Conservation (phyloP, 2,797 vertebrate genomes). For the Chrysocyon brachyurus region DNA sequence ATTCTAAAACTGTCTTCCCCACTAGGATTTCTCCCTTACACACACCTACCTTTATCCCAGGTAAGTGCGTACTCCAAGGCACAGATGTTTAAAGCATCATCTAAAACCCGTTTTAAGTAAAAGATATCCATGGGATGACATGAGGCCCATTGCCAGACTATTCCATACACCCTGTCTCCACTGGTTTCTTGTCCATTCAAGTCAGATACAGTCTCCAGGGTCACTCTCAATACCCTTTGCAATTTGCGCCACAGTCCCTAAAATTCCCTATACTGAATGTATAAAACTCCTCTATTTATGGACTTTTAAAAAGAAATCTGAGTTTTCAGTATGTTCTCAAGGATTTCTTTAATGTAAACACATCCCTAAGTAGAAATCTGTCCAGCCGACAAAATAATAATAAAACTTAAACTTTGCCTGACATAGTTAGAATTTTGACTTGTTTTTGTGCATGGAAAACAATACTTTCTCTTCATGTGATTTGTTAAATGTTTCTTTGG, state of each 20-base stretch:
- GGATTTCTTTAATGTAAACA: not conserved
- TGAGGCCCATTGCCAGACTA: not conserved
- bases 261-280: not conserved
- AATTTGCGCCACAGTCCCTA: not conserved
- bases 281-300: not conserved
- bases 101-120: not conserved
- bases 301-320: not conserved
- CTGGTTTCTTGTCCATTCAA: not conserved
- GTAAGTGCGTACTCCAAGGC: not conserved
- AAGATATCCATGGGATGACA: not conserved
- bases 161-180: rapidly evolving
- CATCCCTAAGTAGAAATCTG: not conserved
- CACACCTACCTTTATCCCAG: not conserved
- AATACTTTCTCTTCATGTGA: not conserved
- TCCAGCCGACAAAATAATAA: not conserved
- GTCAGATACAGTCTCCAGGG: no score
- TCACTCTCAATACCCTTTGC: not conserved
- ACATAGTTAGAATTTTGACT: not conserved
- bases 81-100: not conserved
- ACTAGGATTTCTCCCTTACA: not conserved
- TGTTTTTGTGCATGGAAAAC: not conserved
- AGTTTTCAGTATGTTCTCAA: not conserved
- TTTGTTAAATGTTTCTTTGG: not conserved
- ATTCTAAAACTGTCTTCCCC: not conserved
- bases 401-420: not conserved